Evolutionary conservation across 2,888 invertebrate genomes (phyloP).

Genomic region (Masnerella sp.): DNA sequence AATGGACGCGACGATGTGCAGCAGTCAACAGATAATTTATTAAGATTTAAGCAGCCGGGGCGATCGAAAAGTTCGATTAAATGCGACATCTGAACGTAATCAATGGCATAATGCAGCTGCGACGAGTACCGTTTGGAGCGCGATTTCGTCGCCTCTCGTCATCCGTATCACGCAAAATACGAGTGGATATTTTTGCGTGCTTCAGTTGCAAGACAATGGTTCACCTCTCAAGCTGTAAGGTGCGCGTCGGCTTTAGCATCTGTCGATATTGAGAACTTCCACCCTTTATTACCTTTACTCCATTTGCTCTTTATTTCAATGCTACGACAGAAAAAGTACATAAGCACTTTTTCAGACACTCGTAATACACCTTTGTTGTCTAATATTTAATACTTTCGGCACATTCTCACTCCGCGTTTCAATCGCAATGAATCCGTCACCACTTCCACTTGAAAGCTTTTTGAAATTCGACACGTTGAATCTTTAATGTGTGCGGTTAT

Average conservation of each 20-base stretch:
- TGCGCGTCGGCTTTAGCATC: slow-evolving; percentile 56
- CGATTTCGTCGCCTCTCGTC: slow-evolving; percentile 21
- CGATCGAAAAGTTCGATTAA: slow-evolving; percentile 42
- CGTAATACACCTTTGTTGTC: slow-evolving; percentile 8
- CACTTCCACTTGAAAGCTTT: too few relatives aligned
- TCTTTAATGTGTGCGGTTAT: too few relatives aligned
- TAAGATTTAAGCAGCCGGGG: slow-evolving; percentile 65
- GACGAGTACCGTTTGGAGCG: slow-evolving; percentile 36
- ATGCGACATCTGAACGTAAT: slow-evolving; percentile 43
- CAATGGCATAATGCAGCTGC: slow-evolving; percentile 38
- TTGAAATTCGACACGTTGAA: too few relatives aligned
- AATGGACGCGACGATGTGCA: slow-evolving; percentile 70
- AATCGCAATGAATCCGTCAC: too few relatives aligned
- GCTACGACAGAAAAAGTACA: slow-evolving; percentile 28
- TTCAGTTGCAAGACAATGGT: slow-evolving; percentile 48
- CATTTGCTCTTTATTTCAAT: slow-evolving; percentile 48
- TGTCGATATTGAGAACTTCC: slow-evolving; percentile 44
- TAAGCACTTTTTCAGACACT: slow-evolving; percentile 41
- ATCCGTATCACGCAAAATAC: slow-evolving; percentile 19
- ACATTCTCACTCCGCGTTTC: too few relatives aligned
- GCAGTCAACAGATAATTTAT: slow-evolving; percentile 69
- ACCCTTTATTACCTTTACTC: slow-evolving; percentile 53
- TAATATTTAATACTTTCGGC: too few relatives aligned
- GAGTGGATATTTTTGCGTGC: slow-evolving; percentile 52
- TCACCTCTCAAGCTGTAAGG: slow-evolving; percentile 47